A percentile compares a stretch with the other conserved stretches of the same genome.
These are phyloP conservation scores for Ahaetulla prasina DNA, from an alignment of 2,113 vertebrate species.

Conservation along the genomic window DNA sequence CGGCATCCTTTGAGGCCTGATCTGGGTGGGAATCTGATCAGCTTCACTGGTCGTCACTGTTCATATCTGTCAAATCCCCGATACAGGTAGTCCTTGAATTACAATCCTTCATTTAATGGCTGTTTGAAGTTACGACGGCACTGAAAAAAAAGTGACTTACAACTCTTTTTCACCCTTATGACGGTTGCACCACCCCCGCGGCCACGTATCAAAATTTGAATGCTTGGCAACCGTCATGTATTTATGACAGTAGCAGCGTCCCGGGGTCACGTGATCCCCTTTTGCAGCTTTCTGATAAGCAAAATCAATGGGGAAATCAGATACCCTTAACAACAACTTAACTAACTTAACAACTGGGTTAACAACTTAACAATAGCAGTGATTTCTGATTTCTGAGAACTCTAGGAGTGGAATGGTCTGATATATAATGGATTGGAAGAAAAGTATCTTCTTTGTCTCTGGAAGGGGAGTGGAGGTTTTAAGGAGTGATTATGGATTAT, in stretches of 20 bases:
- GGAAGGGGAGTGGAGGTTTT: too few species aligned
- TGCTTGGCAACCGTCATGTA: neutral
- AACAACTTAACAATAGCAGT: too few species aligned
- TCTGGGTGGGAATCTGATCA: neutral
- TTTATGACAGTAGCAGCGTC: neutral
- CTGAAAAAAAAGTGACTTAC: neutral
- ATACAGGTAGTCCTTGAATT: neutral
- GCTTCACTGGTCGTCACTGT: neutral
- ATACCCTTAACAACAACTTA: neutral
- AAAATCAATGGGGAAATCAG: neutral
- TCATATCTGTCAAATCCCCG: neutral
- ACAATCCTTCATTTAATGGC: neutral
- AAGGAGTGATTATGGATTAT: too few species aligned
- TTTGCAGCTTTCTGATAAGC: neutral
- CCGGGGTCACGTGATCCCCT: neutral
- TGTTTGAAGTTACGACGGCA: neutral
- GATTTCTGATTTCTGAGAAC: too few species aligned
- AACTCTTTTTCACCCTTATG: neutral
- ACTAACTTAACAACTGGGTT: too few species aligned
- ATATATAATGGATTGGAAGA: too few species aligned
- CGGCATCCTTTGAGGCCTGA: rapidly evolving
- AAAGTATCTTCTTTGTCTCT: too few species aligned
- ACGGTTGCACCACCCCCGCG: too few species aligned
- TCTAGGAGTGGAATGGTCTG: too few species aligned
- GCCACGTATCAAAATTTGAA: neutral